Evolutionary conservation across 2,797 vertebrate species (phyloP).

Genomic region (Argentina silus): DNA sequence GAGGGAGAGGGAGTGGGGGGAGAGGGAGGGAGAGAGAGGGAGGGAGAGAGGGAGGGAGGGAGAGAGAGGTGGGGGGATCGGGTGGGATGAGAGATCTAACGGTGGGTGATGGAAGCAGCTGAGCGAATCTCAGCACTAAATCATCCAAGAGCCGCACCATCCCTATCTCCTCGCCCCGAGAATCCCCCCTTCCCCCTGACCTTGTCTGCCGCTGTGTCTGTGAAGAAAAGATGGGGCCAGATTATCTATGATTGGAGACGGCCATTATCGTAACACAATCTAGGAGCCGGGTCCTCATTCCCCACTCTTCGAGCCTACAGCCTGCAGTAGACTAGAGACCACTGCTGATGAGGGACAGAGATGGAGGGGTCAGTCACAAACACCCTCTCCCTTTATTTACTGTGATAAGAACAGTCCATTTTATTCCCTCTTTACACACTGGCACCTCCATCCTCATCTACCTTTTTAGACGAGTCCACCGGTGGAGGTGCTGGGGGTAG

Average conservation of each 20-base stretch:
- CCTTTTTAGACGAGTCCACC: slow-evolving; percentile 45
- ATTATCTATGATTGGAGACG: slow-evolving; percentile 86
- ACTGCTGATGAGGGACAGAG: slow-evolving; percentile 71
- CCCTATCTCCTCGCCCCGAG: slow-evolving; percentile 70
- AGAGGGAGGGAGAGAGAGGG: slow-evolving; percentile 10
- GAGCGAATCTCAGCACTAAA: slow-evolving; percentile 81
- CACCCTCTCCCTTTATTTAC: slow-evolving; percentile 75
- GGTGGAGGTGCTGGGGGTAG: no score
- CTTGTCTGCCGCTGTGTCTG: slow-evolving; percentile 80
- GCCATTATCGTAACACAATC: slow-evolving; percentile 86
- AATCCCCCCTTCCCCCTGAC: slow-evolving; percentile 78
- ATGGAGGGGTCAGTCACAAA: slow-evolving; percentile 69
- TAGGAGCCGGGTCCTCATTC: slow-evolving; percentile 73
- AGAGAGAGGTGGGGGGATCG: slow-evolving; percentile 61
- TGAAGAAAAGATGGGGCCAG: slow-evolving; percentile 82
- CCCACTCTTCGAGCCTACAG: slow-evolving; percentile 51
- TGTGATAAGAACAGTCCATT: slow-evolving; percentile 66
- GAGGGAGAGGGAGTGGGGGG: not conserved
- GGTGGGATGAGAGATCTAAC: slow-evolving; percentile 78
- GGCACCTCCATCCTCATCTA: slow-evolving; percentile 65
- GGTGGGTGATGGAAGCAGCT: slow-evolving; percentile 79
- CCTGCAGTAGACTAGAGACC: slow-evolving; percentile 65
- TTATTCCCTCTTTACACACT: slow-evolving; percentile 53
- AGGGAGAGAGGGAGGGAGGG: slow-evolving; percentile 63
- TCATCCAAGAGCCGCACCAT: slow-evolving; percentile 72